Evolutionary conservation across 1,140 invertebrate genomes (phyloP).

Genomic region (Brachionus asplanchnoidis): DNA sequence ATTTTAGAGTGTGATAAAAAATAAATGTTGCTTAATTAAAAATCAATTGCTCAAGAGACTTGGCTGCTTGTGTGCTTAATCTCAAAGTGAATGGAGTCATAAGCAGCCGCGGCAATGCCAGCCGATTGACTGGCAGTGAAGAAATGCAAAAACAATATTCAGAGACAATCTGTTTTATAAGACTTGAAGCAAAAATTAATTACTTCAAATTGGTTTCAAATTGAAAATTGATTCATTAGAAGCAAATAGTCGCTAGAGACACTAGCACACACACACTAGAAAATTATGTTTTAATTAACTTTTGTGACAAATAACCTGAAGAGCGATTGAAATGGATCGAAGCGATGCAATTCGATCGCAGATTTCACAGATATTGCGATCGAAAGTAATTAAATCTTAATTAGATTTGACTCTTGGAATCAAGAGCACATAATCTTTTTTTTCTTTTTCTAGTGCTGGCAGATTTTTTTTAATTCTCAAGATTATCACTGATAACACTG

Average conservation of each 20-base stretch:
- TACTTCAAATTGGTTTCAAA: constrained; percentile 19
- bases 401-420: constrained; percentile 36
- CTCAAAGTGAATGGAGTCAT: not conserved
- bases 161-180: constrained; percentile 15
- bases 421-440: not conserved
- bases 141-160: not conserved
- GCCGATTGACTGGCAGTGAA: not conserved
- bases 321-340: not conserved
- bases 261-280: not conserved
- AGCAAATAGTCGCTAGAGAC: not conserved
- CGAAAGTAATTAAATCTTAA: constrained; percentile 27
- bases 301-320: constrained; percentile 22
- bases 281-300: constrained; percentile 37
- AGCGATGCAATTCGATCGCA: not conserved
- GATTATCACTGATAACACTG: not conserved
- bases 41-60: constrained; percentile 21
- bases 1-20: constrained; percentile 1
- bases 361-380: not conserved
- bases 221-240: constrained; percentile 19
- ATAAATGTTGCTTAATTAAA: constrained; percentile 33
- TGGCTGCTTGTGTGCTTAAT: not conserved
- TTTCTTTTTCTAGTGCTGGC: not conserved
- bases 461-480: not conserved
- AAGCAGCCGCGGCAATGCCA: not conserved
- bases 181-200: constrained; percentile 21